phyloP scores from a whole-genome alignment of 2,113 vertebrate species.

The Pholis gunnellus region DNA sequence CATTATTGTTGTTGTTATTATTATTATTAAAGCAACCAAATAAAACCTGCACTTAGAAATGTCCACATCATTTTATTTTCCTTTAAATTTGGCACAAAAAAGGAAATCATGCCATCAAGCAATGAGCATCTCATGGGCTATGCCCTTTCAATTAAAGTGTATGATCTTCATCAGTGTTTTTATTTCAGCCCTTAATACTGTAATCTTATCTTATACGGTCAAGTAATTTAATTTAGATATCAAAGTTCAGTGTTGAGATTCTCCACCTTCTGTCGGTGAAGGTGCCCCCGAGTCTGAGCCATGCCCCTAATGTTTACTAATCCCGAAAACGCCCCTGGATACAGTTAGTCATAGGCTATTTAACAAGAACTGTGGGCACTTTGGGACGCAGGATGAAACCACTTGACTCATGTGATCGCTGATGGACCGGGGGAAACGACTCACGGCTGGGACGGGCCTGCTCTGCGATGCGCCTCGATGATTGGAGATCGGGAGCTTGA shows the following conservation, averaged over 20 bases:
- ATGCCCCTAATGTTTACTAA: neutral
- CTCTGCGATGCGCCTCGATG: neutral
- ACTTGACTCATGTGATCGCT: conserved; percentile 38
- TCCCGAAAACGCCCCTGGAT: neutral
- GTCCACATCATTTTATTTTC: neutral
- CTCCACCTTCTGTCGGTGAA: neutral
- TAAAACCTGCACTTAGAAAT: neutral
- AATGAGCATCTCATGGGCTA: no score
- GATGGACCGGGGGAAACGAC: conserved; percentile 6
- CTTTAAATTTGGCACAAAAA: neutral
- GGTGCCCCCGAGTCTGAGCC: neutral
- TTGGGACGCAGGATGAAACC: neutral
- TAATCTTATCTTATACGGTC: neutral
- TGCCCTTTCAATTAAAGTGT: no score
- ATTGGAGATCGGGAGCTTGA: conserved; percentile 27
- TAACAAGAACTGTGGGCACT: conserved; percentile 7
- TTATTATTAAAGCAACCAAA: no score
- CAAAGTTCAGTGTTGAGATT: neutral
- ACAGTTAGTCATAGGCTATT: neutral
- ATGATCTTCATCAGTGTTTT: no score
- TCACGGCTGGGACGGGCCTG: neutral
- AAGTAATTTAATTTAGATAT: neutral
- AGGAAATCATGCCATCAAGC: no score
- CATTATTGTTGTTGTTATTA: no score
- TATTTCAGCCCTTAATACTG: neutral